Conservation (phyloP, 2,888 invertebrate species). For the Sarcophaga carnaria region DNA sequence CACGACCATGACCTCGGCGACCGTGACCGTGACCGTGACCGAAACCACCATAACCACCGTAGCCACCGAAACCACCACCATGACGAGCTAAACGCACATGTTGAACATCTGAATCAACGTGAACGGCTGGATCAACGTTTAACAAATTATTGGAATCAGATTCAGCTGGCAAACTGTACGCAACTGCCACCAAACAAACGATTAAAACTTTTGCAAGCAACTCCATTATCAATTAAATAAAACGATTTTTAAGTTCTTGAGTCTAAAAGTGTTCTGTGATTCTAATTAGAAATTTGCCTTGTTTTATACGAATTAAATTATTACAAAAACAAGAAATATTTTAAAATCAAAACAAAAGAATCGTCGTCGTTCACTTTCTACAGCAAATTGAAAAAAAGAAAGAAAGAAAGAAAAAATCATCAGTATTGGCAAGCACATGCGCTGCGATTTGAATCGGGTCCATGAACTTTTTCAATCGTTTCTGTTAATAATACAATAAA, state of each 20-base stretch:
- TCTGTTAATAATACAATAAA: too few species aligned
- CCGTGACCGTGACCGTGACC: too few species aligned
- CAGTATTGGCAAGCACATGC: too few species aligned
- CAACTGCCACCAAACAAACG: constrained; percentile 22
- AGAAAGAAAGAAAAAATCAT: too few species aligned
- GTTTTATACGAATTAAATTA: background rate
- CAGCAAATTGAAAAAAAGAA: too few species aligned
- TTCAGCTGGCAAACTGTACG: constrained; percentile 40
- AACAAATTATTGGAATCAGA: constrained; percentile 25
- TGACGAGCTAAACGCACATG: background rate
- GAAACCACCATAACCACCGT: too few species aligned
- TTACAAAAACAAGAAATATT: background rate
- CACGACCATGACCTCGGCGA: background rate
- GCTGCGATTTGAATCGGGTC: too few species aligned
- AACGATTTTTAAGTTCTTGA: background rate
- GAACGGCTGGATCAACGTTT: background rate
- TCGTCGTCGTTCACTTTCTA: too few species aligned
- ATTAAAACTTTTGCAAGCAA: constrained; percentile 31
- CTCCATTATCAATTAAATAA: constrained; percentile 11
- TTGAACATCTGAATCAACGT: background rate
- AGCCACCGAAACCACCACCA: background rate
- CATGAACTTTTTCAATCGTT: too few species aligned
- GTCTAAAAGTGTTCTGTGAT: background rate
- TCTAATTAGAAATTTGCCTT: background rate
- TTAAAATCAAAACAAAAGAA: too few species aligned